phyloP scores from a whole-genome alignment of 2,888 invertebrate genomes.

The Synergus japonicus region DNA sequence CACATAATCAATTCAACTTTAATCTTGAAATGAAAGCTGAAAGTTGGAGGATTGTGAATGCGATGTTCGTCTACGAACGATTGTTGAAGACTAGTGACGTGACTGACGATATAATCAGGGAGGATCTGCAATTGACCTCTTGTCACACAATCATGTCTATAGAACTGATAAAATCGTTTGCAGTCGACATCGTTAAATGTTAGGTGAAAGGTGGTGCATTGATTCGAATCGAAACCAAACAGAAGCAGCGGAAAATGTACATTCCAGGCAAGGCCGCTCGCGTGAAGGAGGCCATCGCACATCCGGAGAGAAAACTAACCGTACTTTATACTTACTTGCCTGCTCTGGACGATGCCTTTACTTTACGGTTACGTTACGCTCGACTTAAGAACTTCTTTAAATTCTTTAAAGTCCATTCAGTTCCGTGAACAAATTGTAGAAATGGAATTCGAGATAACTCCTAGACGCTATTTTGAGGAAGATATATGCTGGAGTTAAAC shows the following conservation, averaged over 20 bases:
- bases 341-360: conserved; percentile 49
- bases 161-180: conserved; percentile 27
- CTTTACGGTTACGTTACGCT: conserved; percentile 68
- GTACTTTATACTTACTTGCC: conserved; percentile 65
- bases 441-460: no score
- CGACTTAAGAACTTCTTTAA: conserved; percentile 58
- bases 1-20: neutral
- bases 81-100: conserved; percentile 19
- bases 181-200: conserved; percentile 30
- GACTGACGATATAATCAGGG: conserved; percentile 41
- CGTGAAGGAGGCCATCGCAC: conserved; percentile 73
- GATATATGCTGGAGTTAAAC: neutral
- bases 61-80: neutral
- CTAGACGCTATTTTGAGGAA: no score
- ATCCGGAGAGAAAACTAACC: conserved; percentile 76
- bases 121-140: neutral
- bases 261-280: conserved; percentile 74
- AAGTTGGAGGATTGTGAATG: neutral
- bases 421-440: neutral
- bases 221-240: conserved; percentile 61
- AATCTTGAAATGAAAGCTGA: neutral
- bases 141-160: neutral
- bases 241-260: conserved; percentile 67
- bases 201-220: conserved; percentile 63
- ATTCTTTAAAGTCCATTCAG: conserved; percentile 23